A percentile compares a stretch with the other conserved stretches of the same genome.
phyloP scores from a whole-genome alignment of 2,113 vertebrate species.

The Siphamia tubifer region DNA sequence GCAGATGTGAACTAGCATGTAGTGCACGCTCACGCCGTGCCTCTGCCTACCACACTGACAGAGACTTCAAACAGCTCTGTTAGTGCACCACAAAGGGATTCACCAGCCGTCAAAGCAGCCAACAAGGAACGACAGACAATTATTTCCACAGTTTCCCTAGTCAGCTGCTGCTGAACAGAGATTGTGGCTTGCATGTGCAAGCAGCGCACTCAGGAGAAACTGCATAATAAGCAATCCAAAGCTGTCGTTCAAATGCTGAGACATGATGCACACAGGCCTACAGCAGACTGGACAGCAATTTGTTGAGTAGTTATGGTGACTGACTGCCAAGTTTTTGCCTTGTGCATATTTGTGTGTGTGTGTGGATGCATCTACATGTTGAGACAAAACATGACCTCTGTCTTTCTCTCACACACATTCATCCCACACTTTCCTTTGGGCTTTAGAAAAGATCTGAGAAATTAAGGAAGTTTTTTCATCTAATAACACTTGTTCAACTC shows the following conservation, averaged over 20 bases:
- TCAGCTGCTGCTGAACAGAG: constrained; percentile 62
- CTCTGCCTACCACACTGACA: constrained; percentile 23
- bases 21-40: constrained; percentile 6
- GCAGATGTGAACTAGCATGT: constrained; percentile 47
- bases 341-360: background rate
- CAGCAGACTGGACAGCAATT: constrained; percentile 58
- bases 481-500: background rate
- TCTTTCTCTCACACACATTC: background rate
- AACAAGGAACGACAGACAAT: constrained; percentile 70
- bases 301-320: constrained; percentile 61
- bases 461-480: background rate
- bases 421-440: background rate
- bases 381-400: constrained; percentile 36
- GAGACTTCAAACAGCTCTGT: constrained; percentile 62
- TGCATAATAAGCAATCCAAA: constrained; percentile 65
- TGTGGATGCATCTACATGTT: constrained; percentile 25
- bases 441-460: background rate
- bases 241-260: constrained; percentile 58
- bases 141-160: constrained; percentile 63
- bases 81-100: constrained; percentile 55
- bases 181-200: constrained; percentile 64
- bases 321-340: constrained; percentile 49
- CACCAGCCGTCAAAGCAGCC: constrained; percentile 60
- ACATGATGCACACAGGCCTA: constrained; percentile 43
- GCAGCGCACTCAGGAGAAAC: constrained; percentile 62